Evolutionary conservation across 2,888 invertebrate species (phyloP).

Genomic region (Eupithecia vulgata): DNA sequence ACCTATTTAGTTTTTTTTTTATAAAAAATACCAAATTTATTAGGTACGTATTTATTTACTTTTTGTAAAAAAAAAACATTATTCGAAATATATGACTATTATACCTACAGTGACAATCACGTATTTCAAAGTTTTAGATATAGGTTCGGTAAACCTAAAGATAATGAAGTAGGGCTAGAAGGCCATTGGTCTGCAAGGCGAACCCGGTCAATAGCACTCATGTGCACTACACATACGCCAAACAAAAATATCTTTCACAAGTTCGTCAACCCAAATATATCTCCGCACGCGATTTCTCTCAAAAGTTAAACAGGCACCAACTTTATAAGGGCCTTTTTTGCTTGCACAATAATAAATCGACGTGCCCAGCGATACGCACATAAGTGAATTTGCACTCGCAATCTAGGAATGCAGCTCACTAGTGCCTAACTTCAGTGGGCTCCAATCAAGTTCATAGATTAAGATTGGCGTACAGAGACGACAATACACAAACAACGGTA

Average conservation of each 20-base stretch:
- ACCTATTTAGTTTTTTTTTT: no score
- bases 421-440: constrained; percentile 65
- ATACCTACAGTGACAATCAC: not conserved
- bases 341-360: constrained; percentile 43
- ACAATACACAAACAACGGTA: constrained; percentile 49
- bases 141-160: constrained; percentile 13
- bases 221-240: constrained; percentile 51
- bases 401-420: constrained; percentile 71
- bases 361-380: constrained; percentile 61
- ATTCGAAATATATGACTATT: no score
- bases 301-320: constrained; percentile 46
- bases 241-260: constrained; percentile 66
- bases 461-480: constrained; percentile 74
- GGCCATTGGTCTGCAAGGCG: constrained; percentile 63
- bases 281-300: constrained; percentile 54
- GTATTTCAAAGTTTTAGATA: not conserved
- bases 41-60: no score
- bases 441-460: constrained; percentile 83
- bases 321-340: constrained; percentile 50
- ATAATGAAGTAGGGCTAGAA: constrained; percentile 58
- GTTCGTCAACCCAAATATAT: constrained; percentile 72
- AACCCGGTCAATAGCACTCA: constrained; percentile 57
- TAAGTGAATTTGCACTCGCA: constrained; percentile 68
- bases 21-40: no score
- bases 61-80: no score